Evolutionary conservation across 2,113 vertebrate genomes (phyloP).

Genomic region (Channa argus): DNA sequence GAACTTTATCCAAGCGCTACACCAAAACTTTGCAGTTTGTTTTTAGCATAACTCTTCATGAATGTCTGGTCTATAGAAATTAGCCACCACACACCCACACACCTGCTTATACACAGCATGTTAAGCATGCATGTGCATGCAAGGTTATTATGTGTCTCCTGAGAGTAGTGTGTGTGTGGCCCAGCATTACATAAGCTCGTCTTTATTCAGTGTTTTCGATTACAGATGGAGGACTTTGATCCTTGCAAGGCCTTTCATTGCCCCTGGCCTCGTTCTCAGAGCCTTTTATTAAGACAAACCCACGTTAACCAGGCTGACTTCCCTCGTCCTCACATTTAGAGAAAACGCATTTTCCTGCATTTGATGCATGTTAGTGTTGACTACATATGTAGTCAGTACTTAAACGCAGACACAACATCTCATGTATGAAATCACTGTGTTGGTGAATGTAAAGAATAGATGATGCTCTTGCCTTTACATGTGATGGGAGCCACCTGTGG

Average conservation of each 20-base stretch:
- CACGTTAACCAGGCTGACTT: slow-evolving; percentile 10
- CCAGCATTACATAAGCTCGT: slow-evolving; percentile 49
- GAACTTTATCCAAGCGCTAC: slow-evolving; percentile 8
- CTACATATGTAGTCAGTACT: slow-evolving; percentile 37
- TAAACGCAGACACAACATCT: slow-evolving; percentile 28
- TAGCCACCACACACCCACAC: too few relatives aligned
- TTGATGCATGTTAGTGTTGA: slow-evolving; percentile 32
- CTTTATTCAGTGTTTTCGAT: slow-evolving; percentile 65
- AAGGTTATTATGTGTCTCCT: neutral
- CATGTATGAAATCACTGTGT: neutral
- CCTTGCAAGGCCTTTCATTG: slow-evolving; percentile 66
- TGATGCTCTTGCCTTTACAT: slow-evolving; percentile 30
- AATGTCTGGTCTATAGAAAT: slow-evolving; percentile 15
- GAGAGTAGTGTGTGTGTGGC: slow-evolving; percentile 39
- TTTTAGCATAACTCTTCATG: slow-evolving; percentile 7
- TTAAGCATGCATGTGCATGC: neutral
- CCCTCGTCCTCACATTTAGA: neutral
- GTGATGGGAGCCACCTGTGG: slow-evolving; percentile 35
- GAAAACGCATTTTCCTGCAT: slow-evolving; percentile 44
- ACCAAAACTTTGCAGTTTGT: slow-evolving; percentile 1
- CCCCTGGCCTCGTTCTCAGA: slow-evolving; percentile 44
- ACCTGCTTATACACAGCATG: neutral
- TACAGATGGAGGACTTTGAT: slow-evolving; percentile 74
- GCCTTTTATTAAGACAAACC: slow-evolving; percentile 65
- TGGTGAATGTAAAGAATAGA: slow-evolving; percentile 16